These are phyloP conservation scores for Pipistrellus pygmaeus DNA, from an alignment of 2,797 vertebrate species.

Conservation along the genomic window DNA sequence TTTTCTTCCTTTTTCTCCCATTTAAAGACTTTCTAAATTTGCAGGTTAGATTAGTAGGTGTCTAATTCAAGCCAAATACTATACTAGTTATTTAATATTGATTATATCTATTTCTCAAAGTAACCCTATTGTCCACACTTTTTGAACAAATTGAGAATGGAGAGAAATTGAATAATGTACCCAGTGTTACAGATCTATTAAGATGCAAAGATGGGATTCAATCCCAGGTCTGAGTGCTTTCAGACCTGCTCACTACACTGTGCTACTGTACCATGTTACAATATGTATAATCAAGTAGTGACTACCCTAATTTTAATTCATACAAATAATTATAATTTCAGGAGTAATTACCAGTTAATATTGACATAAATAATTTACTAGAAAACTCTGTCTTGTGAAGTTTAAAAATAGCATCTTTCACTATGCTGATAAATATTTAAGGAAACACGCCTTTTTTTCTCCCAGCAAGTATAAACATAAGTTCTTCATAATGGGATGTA, in stretches of 20 bases:
- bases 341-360: not conserved
- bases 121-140: not conserved
- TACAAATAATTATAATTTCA: not conserved
- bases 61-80: not conserved
- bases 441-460: not conserved
- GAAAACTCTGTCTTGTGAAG: conserved; percentile 13
- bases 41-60: not conserved
- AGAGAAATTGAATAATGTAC: not conserved
- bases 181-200: not conserved
- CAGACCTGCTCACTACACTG: not conserved
- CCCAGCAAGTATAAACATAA: conserved; percentile 11
- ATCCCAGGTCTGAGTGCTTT: not conserved
- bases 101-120: not conserved
- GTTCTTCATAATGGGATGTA: not conserved
- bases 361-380: conserved; percentile 21
- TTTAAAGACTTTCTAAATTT: not conserved
- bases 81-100: not conserved
- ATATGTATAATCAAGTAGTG: not conserved
- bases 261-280: not conserved
- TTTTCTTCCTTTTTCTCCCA: not conserved
- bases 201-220: not conserved
- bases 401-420: conserved; percentile 46
- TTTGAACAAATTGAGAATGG: not conserved
- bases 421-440: conserved; percentile 31
- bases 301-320: not conserved